Conservation (phyloP, 2,888 invertebrate species). For the Augiades crinisus region DNA sequence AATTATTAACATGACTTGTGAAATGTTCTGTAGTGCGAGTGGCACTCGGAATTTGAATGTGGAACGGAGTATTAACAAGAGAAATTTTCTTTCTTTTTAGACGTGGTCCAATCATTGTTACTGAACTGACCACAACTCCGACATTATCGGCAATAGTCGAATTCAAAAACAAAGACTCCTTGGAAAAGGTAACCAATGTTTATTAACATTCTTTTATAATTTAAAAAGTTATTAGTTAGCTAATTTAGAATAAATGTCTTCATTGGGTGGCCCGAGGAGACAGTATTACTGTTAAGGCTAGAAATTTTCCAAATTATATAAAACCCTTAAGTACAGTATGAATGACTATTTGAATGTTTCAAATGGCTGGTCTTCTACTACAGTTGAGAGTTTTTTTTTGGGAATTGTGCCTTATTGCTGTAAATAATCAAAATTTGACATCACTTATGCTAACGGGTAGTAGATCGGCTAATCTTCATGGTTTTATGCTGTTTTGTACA, state of each 20-base stretch:
- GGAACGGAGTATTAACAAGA: constrained; percentile 71
- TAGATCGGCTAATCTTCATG: constrained; percentile 30
- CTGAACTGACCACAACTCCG: constrained; percentile 81
- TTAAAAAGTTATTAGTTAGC: constrained; percentile 37
- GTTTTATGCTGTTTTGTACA: constrained; percentile 3
- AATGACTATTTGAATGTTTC: constrained; percentile 80
- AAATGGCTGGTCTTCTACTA: constrained; percentile 66
- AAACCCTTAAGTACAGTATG: constrained; percentile 53
- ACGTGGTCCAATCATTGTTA: constrained; percentile 82
- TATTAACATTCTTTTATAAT: constrained; percentile 58
- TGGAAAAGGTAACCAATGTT: constrained; percentile 79
- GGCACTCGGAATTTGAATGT: constrained; percentile 50
- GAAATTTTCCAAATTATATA: constrained; percentile 66
- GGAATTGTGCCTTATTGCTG: constrained; percentile 19
- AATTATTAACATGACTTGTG: constrained; percentile 36
- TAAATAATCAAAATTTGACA: constrained; percentile 21
- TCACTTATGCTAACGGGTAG: constrained; percentile 25
- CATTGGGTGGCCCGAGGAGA: constrained; percentile 39
- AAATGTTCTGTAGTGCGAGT: constrained; percentile 54
- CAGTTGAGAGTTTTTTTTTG: constrained; percentile 26
- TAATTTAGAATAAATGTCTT: constrained; percentile 41
- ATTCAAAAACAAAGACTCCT: constrained; percentile 81
- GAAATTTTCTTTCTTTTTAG: constrained; percentile 79
- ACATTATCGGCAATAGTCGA: constrained; percentile 81
- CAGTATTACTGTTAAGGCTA: constrained; percentile 48